These are phyloP conservation scores for Pandion haliaetus DNA, from an alignment of 2,113 vertebrate genomes.

Conservation along the genomic window DNA sequence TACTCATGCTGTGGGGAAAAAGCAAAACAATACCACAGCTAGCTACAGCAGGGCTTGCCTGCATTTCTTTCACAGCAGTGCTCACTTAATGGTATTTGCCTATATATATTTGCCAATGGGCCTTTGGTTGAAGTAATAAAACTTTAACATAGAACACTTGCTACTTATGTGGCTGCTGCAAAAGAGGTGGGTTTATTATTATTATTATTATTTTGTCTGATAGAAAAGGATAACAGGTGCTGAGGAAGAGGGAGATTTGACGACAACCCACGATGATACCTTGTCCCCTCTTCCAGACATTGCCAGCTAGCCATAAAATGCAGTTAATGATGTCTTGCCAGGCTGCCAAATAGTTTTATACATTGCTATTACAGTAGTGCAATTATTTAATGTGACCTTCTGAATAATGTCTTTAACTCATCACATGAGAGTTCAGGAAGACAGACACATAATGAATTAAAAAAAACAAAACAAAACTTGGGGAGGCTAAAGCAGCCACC, in stretches of 20 bases:
- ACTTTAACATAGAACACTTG: background rate
- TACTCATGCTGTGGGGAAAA: background rate
- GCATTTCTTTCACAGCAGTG: background rate
- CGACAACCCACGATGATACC: background rate
- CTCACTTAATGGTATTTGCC: background rate
- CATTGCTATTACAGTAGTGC: background rate
- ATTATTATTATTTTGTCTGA: background rate
- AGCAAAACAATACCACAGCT: background rate
- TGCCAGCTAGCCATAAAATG: background rate
- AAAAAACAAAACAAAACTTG: background rate
- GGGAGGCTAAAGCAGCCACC: background rate
- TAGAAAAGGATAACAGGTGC: background rate
- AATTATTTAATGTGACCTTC: background rate
- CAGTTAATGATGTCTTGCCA: background rate
- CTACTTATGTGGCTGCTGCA: background rate
- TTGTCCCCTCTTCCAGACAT: background rate
- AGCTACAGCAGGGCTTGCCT: background rate
- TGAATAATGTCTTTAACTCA: background rate
- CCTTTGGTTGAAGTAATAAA: background rate
- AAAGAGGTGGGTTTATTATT: too few relatives aligned
- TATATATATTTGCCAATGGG: background rate
- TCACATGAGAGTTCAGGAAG: background rate
- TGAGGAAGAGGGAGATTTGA: background rate
- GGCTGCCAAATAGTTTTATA: background rate
- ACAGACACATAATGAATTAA: background rate